phyloP scores from a whole-genome alignment of 2,113 vertebrate genomes.

The Cyrtonyx montezumae region DNA sequence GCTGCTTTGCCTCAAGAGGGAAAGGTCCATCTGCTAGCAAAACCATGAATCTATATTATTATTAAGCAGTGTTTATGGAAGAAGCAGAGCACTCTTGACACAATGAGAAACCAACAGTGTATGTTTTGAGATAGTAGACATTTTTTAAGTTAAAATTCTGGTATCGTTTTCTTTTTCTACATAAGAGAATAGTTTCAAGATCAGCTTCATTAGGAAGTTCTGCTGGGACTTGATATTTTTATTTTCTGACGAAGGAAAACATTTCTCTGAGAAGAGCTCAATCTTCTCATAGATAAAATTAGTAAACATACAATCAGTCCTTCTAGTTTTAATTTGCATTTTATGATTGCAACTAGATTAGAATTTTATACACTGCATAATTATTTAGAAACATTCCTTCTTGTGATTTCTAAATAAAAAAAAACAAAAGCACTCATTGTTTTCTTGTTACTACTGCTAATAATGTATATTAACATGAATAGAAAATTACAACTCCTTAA shows the following conservation, averaged over 20 bases:
- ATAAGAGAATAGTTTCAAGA: slow-evolving; percentile 42
- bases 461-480: not conserved
- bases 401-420: not conserved
- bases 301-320: slow-evolving; percentile 13
- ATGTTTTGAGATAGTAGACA: not conserved
- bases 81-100: not conserved
- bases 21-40: slow-evolving; percentile 4
- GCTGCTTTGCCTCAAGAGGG: not conserved
- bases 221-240: slow-evolving; percentile 18
- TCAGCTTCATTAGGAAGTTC: slow-evolving; percentile 31
- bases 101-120: not conserved
- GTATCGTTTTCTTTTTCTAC: not conserved
- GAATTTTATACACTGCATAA: slow-evolving; percentile 3
- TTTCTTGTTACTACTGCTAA: not conserved
- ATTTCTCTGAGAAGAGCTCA: not conserved
- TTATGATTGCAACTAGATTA: slow-evolving; percentile 34
- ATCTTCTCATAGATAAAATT: slow-evolving; percentile 11
- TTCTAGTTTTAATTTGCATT: slow-evolving; percentile 53
- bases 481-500: not conserved
- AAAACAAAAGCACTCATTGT: not conserved
- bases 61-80: not conserved
- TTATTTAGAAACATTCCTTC: slow-evolving; percentile 27
- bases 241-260: slow-evolving; percentile 35
- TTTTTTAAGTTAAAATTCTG: slow-evolving; percentile 28
- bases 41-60: not conserved